Evolutionary conservation across 92 coral and sea anemone species (phyloP).

Genomic region (Parazoanthus atlanticus): DNA sequence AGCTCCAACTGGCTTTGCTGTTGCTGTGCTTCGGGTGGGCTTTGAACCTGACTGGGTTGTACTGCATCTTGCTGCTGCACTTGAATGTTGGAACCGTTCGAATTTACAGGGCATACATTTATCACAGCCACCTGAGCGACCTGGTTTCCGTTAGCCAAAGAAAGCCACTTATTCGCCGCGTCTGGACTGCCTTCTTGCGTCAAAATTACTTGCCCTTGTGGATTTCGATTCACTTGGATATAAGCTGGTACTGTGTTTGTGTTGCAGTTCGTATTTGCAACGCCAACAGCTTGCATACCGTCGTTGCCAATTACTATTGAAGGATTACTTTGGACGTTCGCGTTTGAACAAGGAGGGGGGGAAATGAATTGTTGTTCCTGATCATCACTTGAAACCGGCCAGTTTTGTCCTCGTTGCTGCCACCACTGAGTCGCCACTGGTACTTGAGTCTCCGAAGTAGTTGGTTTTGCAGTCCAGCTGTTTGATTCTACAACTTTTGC

Average conservation of each 20-base stretch:
- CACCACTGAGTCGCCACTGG: constrained; percentile 75
- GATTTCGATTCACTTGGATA: constrained; percentile 84
- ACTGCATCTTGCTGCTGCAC: constrained; percentile 54
- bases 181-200: constrained; percentile 79
- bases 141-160: constrained; percentile 69
- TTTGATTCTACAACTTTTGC: constrained; percentile 68
- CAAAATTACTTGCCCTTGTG: constrained; percentile 85
- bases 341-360: constrained; percentile 57
- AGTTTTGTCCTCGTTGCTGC: constrained; percentile 75
- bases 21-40: constrained; percentile 32
- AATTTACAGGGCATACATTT: constrained; percentile 43
- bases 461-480: constrained; percentile 80
- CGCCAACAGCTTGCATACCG: constrained; percentile 62
- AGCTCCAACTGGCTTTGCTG: constrained; percentile 37
- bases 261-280: constrained; percentile 53
- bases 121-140: constrained; percentile 62
- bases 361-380: constrained; percentile 61
- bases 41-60: constrained; percentile 54
- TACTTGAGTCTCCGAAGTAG: constrained; percentile 56
- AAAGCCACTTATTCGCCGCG: constrained; percentile 75
- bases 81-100: constrained; percentile 52
- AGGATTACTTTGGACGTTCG: constrained; percentile 47
- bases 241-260: constrained; percentile 69
- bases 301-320: constrained; percentile 60
- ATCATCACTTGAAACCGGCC: constrained; percentile 70